Base-by-base conservation (phyloP, 2,888 invertebrate genomes). In the Phortica magna region DNA sequence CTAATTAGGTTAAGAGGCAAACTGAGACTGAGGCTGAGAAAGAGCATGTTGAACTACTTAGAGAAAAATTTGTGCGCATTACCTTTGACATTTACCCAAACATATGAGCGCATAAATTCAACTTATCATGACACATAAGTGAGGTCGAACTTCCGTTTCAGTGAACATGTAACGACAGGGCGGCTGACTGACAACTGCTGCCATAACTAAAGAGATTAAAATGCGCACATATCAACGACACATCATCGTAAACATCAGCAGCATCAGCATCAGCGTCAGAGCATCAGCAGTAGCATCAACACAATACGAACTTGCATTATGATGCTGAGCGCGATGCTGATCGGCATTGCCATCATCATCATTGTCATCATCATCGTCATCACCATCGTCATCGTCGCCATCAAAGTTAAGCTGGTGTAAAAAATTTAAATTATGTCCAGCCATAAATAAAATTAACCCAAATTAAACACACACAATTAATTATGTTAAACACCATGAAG, bases 381-480 rank as follows among this genome's bases (percentile, higher is more conserved):
- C 59, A 39, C 14, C 17, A 17, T 14, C 65, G 39, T 31, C 64
- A 14, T 14, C 4, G 17, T 17, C 41, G 19, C 19, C 68, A 53
- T 42, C 70, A 53, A 59, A 43, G 42, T 59, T 73, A 59, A 73
- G 73, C 73, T 61, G 61, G 39, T 73, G 73, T 72, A 71, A 73
- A 77, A 78, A 85, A 84, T 81, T 85, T 79, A 82, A 82, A 81
- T 82, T 77, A 85, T 86, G 83, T 81, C 10, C 79, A 75, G 78
- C 77, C 82, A 88, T 88, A 88, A 89, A 88, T 88, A 89, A 88
- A 89, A 88, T 88, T 88, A 89, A 88, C 83, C 83, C 83, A 84
- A 84, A 89, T 88, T 89, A 83, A 83, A 81, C 82, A 89, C 89
- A 83, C 80, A 74, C 84, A 84, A 89, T 89, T 88, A 89, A 89